phyloP scores from a whole-genome alignment of 2,888 invertebrate species.

The Orthosia cruda region DNA sequence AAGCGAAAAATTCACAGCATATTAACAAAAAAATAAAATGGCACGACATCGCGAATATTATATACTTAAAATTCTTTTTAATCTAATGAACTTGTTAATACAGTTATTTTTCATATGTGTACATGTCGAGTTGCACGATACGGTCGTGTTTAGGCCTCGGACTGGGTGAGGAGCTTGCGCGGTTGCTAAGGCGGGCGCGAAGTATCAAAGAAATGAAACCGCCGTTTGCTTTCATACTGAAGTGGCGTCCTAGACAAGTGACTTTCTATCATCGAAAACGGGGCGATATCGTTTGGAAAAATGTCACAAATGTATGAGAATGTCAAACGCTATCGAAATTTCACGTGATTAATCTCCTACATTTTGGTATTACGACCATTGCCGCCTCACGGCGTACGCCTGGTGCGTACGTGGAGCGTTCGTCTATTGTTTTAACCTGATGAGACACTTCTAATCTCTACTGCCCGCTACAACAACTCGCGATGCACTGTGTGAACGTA shows the following conservation, averaged over 20 bases:
- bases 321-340: too few species aligned
- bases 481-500: not conserved
- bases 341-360: too few species aligned
- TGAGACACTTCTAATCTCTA: not conserved
- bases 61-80: slow-evolving; percentile 45
- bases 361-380: too few species aligned
- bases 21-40: slow-evolving; percentile 37
- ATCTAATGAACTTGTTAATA: slow-evolving; percentile 61
- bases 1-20: slow-evolving; percentile 36
- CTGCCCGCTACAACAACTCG: not conserved
- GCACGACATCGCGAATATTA: slow-evolving; percentile 40
- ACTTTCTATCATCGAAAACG: too few species aligned
- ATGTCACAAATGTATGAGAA: too few species aligned
- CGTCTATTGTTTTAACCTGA: not conserved
- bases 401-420: not conserved
- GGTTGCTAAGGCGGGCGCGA: not conserved
- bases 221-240: not conserved
- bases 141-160: slow-evolving; percentile 2
- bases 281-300: too few species aligned
- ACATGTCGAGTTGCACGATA: slow-evolving; percentile 55
- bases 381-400: too few species aligned
- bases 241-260: not conserved
- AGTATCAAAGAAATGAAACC: not conserved
- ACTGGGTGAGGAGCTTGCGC: not conserved
- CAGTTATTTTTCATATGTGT: slow-evolving; percentile 38